Base-by-base conservation (phyloP, 2,888 invertebrate species). In the Pseudanteris insignis region DNA sequence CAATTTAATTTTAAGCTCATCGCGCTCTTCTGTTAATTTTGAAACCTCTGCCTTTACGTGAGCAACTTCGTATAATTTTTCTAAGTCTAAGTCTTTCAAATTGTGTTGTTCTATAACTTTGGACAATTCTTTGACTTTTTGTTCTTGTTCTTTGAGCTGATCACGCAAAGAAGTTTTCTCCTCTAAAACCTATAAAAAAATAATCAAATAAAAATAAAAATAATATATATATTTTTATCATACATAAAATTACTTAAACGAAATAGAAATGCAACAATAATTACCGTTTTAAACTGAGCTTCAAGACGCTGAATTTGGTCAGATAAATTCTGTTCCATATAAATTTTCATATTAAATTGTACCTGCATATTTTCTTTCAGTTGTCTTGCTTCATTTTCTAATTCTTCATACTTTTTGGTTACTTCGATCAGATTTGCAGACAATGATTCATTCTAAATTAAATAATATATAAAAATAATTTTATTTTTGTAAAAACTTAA, bases 1-100 rank as follows among this genome's bases (percentile, higher is more conserved):
- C 34, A 79, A 67, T 66, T 74, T 75, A 26, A 71, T 68, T 47
- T 72, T 68, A 18, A 79, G 65, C 53, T 79, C 79, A 26, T 82
- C 78, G 65, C 84, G 84, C 68, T 87, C 87, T 51, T 82, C 81
- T 53, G 82, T 81, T 11, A 84, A 72, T 55, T 84, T 83, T 18
- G 83, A 77, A 1, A 86, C 77, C 71, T 88, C 86, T 0, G 87
- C 86, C 67, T 85, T 85, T 8, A 84, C 78, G 32, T 83, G 82
- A 26, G 84, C 85, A 26, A 84, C 82, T 66, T 86, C 84, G 33
- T 87, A 81, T 13, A 86, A 72, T 53, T 83, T 83, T 25, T 83
- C 81, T 24, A 78, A 70, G 64, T 80, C 78, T 21, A 79, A 70
- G 33, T 69, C 74, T 51, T 75, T 74, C 2, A 65, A 65, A 40